phyloP scores from a whole-genome alignment of 2,888 invertebrate species.

The Caradrina clavipalpis region DNA sequence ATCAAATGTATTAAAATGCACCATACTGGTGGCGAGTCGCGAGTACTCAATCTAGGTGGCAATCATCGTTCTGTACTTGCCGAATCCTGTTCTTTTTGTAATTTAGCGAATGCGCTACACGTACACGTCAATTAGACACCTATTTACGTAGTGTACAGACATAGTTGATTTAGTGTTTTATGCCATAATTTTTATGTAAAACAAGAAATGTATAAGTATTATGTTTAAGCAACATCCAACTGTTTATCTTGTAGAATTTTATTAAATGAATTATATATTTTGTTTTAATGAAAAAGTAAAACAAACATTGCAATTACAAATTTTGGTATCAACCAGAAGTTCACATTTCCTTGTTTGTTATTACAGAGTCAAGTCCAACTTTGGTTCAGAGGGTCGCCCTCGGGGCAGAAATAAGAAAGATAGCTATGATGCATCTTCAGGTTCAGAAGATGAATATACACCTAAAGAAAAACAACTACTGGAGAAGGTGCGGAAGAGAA shows the following conservation, averaged over 20 bases:
- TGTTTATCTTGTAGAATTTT: no score
- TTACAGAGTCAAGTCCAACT: constrained; percentile 84
- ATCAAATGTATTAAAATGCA: background rate
- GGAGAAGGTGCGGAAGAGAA: constrained; percentile 90
- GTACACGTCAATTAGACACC: background rate
- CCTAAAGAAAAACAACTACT: constrained; percentile 92
- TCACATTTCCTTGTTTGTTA: constrained; percentile 28
- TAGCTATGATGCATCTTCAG: constrained; percentile 91
- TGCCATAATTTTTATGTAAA: no score
- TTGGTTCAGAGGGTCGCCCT: constrained; percentile 54
- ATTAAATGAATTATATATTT: no score
- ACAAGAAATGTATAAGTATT: no score
- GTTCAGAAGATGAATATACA: constrained; percentile 94
- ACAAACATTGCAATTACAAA: no score
- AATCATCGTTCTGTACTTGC: constrained; percentile 15
- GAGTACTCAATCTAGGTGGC: constrained; percentile 37
- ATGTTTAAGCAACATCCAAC: no score
- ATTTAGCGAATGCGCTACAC: background rate
- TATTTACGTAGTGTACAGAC: background rate
- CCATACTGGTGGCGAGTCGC: constrained; percentile 17
- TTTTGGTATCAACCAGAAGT: background rate
- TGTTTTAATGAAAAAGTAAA: no score
- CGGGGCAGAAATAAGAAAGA: constrained; percentile 76
- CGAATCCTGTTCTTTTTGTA: background rate
- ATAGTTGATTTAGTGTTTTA: no score